phyloP scores from a whole-genome alignment of 2,797 vertebrate species.

The Gallirallus australis region DNA sequence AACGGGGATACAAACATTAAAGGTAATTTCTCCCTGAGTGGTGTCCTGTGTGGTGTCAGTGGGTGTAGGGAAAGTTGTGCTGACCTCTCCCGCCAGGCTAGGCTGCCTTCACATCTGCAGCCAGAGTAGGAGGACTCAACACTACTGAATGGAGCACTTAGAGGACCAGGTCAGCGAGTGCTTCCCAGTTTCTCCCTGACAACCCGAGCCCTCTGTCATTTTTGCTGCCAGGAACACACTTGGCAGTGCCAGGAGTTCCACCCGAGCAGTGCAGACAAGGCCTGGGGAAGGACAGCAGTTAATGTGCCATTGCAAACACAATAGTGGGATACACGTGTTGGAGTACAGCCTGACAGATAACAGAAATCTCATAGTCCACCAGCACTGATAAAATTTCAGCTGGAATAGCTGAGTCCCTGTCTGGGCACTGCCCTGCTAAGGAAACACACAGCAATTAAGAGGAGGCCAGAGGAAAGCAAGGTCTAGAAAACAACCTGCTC shows the following conservation, averaged over 20 bases:
- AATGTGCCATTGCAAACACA: not conserved
- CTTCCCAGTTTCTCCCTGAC: rapidly evolving
- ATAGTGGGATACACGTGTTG: not conserved
- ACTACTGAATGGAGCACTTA: not conserved
- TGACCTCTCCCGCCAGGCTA: not conserved
- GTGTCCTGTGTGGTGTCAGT: not conserved
- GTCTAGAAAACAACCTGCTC: not conserved
- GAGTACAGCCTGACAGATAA: slow-evolving; percentile 2
- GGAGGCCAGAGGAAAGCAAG: not conserved
- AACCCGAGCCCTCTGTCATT: not conserved
- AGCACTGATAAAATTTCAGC: slow-evolving; percentile 11
- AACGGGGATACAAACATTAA: slow-evolving; percentile 52
- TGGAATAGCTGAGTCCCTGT: not conserved
- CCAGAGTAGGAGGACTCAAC: not conserved
- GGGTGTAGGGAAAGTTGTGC: not conserved
- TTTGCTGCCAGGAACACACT: not conserved
- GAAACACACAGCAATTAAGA: not conserved
- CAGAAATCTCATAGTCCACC: not conserved
- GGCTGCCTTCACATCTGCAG: rapidly evolving
- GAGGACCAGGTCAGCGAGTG: not conserved
- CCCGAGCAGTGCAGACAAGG: not conserved
- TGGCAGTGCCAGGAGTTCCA: not conserved
- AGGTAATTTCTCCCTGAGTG: not conserved
- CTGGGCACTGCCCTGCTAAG: not conserved
- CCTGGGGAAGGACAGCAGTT: not conserved